Evolutionary conservation across 2,113 vertebrate species (phyloP).

Genomic region (Tachycineta bicolor): DNA sequence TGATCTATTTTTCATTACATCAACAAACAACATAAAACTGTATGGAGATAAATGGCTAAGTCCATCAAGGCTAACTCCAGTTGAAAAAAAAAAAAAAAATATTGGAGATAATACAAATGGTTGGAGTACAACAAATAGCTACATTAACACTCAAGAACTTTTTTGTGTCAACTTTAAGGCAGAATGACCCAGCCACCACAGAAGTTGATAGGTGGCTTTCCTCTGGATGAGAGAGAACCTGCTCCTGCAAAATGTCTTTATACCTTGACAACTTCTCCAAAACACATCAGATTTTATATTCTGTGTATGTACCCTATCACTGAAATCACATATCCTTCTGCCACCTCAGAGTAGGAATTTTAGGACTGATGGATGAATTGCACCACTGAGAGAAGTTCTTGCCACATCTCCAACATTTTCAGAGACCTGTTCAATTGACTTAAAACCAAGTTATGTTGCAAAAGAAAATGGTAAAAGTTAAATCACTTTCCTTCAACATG

Average conservation of each 20-base stretch:
- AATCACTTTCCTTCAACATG: not conserved
- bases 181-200: not conserved
- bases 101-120: rapidly evolving
- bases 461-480: not conserved
- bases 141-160: not conserved
- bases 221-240: not conserved
- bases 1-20: not conserved
- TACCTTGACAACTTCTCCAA: not conserved
- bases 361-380: not conserved
- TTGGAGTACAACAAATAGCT: not conserved
- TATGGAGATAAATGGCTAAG: not conserved
- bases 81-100: not conserved
- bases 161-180: not conserved
- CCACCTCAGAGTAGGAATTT: not conserved
- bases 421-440: not conserved
- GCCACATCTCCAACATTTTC: not conserved
- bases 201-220: not conserved
- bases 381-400: not conserved
- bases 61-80: not conserved
- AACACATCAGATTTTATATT: not conserved
- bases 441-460: not conserved
- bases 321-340: not conserved
- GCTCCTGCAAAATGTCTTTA: not conserved
- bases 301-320: not conserved
- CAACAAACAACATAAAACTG: not conserved